Percentiles rank a stretch among this genome's conserved stretches.
Evolutionary conservation across 2,888 invertebrate species (phyloP).

Genomic region (Dicyrtomina minuta): DNA sequence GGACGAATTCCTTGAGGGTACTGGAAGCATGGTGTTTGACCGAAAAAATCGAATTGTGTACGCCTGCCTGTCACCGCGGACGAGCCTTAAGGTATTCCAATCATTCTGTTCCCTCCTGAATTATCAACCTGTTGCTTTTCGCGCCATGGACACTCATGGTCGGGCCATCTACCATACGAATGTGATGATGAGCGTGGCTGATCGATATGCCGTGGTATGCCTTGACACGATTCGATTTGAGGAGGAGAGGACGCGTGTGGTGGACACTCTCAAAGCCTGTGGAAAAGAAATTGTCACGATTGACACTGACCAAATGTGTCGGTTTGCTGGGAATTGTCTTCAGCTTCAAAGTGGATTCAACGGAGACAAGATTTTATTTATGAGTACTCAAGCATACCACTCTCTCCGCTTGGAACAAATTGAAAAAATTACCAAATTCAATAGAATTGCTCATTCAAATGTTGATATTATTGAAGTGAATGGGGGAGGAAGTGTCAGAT

Average conservation of each 20-base stretch:
- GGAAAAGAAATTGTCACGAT: constrained; percentile 44
- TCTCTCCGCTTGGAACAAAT: constrained; percentile 40
- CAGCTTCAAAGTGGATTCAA: constrained; percentile 38
- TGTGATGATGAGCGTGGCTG: constrained; percentile 47
- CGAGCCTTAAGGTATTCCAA: constrained; percentile 36
- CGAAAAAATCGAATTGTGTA: constrained; percentile 39
- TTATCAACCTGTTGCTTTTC: constrained; percentile 36
- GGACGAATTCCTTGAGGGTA: constrained; percentile 46
- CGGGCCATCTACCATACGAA: constrained; percentile 48
- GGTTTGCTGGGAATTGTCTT: constrained; percentile 47
- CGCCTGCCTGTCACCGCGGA: constrained; percentile 43
- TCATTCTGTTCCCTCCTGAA: constrained; percentile 39
- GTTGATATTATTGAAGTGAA: constrained; percentile 44
- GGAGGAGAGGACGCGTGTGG: constrained; percentile 29
- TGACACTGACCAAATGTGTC: constrained; percentile 39
- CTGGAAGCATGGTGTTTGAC: constrained; percentile 48
- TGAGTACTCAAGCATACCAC: constrained; percentile 43
- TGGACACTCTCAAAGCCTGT: constrained; percentile 26
- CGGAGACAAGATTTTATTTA: constrained; percentile 38
- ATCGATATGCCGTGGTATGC: constrained; percentile 44
- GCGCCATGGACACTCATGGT: constrained; percentile 35
- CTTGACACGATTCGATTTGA: constrained; percentile 38
- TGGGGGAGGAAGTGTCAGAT: constrained; percentile 49
- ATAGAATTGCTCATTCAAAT: constrained; percentile 40
- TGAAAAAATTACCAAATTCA: constrained; percentile 34